Evolutionary conservation across 2,797 vertebrate species (phyloP), one percentile per base, ranked within the genome.

Genomic region (Poecilia gillii): DNA sequence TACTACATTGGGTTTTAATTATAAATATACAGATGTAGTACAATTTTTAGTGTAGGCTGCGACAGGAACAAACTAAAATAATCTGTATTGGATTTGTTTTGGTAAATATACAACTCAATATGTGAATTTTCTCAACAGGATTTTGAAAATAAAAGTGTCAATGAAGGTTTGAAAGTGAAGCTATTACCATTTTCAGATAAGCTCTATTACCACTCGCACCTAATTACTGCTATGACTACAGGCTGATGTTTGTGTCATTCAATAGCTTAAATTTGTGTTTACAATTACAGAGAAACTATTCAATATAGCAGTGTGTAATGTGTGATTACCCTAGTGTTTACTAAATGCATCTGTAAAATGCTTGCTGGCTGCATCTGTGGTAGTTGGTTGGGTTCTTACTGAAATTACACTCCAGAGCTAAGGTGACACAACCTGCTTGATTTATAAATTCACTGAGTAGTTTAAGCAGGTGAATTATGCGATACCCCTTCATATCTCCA

Each of bases 361-460:
- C 39, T n/a, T n/a, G 41, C 2, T 3, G 12, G 41, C 18, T 59
- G 39, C 18, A 59, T 41, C n/a, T 25, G n/a, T 46, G 77, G 70
- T 39, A 78, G 78, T 77, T 77, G 72, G 78, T 75, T 73, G 20
- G 72, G 53, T 88, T 79, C 81, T 90, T 80, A 76, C 18, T 74
- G 72, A 82, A 80, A 87, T 82, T 62, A 79, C 73, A 51, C 36
- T 39, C 78, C 23, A 33, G 59, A 76, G 86, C 47, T 51, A 66
- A 78, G n/a, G 73, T 31, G 75, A 23, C 59, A 72, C 74, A 25
- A 47, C 62, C 59, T 62, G 25, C 36, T 68, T 23, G 39, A 14
- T 77, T 59, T 46, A 72, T 28, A 57, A 57, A 33, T 46, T 72
- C n/a, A 46, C 39, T 25, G 36, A 77, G 31, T 72, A 71, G 25